A percentile compares a stretch with the other conserved stretches of the same genome.
Evolutionary conservation across 2,113 vertebrate species (phyloP).

Genomic region (Turnix velox): DNA sequence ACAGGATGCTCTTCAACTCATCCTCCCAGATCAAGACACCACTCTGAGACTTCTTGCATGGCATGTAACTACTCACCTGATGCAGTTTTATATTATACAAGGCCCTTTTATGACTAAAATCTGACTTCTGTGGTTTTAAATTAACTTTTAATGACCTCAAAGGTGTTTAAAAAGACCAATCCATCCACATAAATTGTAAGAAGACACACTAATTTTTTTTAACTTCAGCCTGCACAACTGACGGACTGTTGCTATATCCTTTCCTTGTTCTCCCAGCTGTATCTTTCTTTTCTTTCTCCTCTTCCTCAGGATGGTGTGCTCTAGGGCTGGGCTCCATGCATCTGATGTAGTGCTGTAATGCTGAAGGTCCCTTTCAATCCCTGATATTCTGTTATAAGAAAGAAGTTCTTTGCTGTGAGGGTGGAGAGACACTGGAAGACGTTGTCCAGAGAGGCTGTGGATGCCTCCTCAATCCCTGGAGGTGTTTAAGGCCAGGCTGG

Average conservation of each 20-base stretch:
- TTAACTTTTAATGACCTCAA: not conserved
- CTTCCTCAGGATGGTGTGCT: not conserved
- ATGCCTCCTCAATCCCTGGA: too few relatives aligned
- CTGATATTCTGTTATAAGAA: too few relatives aligned
- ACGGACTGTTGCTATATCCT: rapidly evolving
- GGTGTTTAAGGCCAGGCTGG: too few relatives aligned
- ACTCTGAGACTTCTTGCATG: not conserved
- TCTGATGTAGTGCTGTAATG: not conserved
- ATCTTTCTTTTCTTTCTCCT: not conserved
- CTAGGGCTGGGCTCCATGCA: not conserved
- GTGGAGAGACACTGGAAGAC: too few relatives aligned
- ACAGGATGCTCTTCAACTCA: not conserved
- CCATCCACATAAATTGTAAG: not conserved
- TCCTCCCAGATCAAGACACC: not conserved
- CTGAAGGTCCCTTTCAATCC: too few relatives aligned
- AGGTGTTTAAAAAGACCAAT: not conserved
- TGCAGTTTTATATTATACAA: rapidly evolving
- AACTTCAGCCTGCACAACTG: not conserved
- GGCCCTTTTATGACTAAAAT: not conserved
- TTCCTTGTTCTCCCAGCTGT: not conserved
- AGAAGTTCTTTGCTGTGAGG: too few relatives aligned
- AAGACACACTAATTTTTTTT: not conserved
- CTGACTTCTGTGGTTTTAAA: not conserved
- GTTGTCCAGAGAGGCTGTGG: too few relatives aligned
- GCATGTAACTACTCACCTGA: rapidly evolving